Conservation (phyloP, 2,797 vertebrate genomes). For the Bovichtus diacanthus region DNA sequence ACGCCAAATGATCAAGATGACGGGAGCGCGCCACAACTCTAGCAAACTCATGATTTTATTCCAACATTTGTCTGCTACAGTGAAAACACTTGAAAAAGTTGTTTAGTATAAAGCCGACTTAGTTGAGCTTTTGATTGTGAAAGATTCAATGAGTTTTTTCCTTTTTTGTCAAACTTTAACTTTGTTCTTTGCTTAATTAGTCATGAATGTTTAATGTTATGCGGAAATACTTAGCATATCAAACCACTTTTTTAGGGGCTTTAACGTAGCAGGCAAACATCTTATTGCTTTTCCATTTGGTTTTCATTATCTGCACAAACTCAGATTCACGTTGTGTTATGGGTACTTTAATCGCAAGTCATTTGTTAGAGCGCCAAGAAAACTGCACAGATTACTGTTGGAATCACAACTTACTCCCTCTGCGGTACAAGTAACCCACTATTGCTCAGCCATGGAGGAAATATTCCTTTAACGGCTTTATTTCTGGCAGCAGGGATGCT, state of each 20-base stretch:
- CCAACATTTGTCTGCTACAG: too few species aligned
- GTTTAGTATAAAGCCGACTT: not conserved
- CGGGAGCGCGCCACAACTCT: too few species aligned
- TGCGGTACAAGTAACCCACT: not conserved
- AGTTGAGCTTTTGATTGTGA: not conserved
- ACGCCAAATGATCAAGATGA: too few species aligned
- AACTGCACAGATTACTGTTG: not conserved
- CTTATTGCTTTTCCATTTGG: not conserved
- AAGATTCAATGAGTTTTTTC: not conserved
- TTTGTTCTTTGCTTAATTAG: not conserved
- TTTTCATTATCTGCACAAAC: conserved; percentile 6
- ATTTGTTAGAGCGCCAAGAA: conserved; percentile 1
- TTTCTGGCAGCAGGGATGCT: conserved; percentile 18
- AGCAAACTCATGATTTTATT: too few species aligned
- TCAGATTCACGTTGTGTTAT: not conserved
- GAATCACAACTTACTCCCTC: not conserved
- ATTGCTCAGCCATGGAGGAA: conserved; percentile 26
- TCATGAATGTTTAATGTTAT: not conserved
- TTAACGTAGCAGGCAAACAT: not conserved
- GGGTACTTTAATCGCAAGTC: not conserved
- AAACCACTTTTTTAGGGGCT: not conserved
- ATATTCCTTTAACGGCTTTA: conserved; percentile 19
- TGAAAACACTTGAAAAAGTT: too few species aligned
- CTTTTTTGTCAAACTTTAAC: not conserved
- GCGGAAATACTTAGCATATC: not conserved